Percentiles rank a stretch among this genome's conserved stretches.
Conservation (phyloP, 2,113 vertebrate genomes). For the Glaucidium brasilianum region DNA sequence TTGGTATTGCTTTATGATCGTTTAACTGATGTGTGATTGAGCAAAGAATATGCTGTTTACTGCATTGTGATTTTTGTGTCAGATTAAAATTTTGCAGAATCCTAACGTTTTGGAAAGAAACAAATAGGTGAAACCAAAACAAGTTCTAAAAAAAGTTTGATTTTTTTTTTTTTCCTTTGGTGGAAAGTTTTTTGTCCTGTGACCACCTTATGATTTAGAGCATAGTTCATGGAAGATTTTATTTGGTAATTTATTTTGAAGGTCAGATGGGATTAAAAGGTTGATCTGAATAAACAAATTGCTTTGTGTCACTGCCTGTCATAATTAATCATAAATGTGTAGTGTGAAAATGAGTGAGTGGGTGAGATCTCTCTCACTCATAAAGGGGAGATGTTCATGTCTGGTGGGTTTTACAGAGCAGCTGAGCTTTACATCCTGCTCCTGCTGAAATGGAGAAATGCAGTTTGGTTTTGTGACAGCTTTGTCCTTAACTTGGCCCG, state of each 20-base stretch:
- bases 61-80: not conserved
- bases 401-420: not conserved
- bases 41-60: not conserved
- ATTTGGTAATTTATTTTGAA: constrained; percentile 36
- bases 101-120: not conserved
- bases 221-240: constrained; percentile 11
- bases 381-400: not conserved
- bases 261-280: constrained; percentile 1
- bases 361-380: not conserved
- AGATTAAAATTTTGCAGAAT: not conserved
- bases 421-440: not conserved
- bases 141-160: not conserved
- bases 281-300: constrained; percentile 36
- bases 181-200: not conserved
- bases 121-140: not conserved
- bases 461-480: accelerated
- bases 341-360: not conserved
- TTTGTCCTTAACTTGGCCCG: not conserved
- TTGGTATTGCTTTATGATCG: not conserved
- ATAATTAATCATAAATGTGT: not conserved
- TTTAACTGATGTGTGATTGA: not conserved
- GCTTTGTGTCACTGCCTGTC: not conserved
- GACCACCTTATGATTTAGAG: not conserved
- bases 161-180: not conserved
- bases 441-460: not conserved